Conservation (phyloP, 2,113 vertebrate species). For the Sinocyclocheilus anophthalmus region DNA sequence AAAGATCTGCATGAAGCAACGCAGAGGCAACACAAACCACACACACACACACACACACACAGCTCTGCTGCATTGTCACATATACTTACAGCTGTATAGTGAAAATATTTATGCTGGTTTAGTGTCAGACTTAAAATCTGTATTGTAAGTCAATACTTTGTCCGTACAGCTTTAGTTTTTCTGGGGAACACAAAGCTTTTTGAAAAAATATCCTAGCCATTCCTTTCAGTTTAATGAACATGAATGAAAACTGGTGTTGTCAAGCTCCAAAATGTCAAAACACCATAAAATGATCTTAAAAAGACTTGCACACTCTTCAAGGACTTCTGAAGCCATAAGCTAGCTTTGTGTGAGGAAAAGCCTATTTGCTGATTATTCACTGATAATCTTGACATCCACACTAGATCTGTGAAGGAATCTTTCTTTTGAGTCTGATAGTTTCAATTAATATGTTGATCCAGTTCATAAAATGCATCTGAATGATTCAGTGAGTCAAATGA, state of each 20-base stretch:
- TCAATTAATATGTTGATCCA: background rate
- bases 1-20: slow-evolving; percentile 36
- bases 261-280: background rate
- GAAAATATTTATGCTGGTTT: background rate
- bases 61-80: slow-evolving; percentile 18
- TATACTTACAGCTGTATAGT: background rate
- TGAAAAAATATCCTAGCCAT: too few relatives aligned
- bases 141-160: background rate
- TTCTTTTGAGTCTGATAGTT: background rate
- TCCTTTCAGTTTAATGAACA: background rate
- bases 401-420: background rate
- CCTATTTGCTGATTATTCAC: background rate
- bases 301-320: background rate
- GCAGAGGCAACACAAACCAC: background rate
- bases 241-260: background rate
- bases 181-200: background rate
- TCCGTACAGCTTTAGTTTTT: background rate
- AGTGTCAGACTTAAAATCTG: background rate
- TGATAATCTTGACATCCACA: background rate
- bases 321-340: background rate
- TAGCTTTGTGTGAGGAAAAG: background rate
- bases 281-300: background rate
- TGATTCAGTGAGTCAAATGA: background rate
- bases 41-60: background rate
- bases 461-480: background rate